Percentiles rank a stretch among this genome's conserved stretches.
Evolutionary conservation across 2,113 vertebrate genomes (phyloP).

Genomic region (Upupa epops): DNA sequence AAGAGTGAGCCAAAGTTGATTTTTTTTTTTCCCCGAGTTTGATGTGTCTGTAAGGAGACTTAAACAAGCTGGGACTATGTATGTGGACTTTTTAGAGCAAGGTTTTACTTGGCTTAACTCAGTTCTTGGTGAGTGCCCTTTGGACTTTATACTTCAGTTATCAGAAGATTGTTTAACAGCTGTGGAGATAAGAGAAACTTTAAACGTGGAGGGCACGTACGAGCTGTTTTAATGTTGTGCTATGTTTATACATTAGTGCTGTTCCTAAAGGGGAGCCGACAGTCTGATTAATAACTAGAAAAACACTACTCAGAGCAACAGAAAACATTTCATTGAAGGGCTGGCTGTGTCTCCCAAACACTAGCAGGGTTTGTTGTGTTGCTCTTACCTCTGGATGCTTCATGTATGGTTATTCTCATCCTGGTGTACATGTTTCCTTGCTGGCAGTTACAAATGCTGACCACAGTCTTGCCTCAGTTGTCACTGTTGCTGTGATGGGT

Average conservation of each 20-base stretch:
- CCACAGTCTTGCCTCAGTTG: neutral
- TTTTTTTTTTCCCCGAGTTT: neutral
- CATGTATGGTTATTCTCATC: neutral
- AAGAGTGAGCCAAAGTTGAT: accelerated
- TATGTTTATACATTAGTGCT: neutral
- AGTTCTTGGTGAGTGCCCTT: neutral
- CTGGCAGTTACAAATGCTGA: neutral
- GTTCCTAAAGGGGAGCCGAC: neutral
- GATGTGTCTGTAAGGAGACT: accelerated
- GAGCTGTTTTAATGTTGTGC: neutral
- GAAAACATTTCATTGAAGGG: neutral
- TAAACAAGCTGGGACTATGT: neutral
- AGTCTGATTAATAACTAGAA: neutral
- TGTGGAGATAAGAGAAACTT: conserved; percentile 11
- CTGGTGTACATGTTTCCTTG: neutral
- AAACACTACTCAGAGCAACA: neutral
- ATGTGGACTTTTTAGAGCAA: neutral
- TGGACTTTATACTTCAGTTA: conserved; percentile 1
- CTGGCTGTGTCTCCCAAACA: neutral
- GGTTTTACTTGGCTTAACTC: neutral
- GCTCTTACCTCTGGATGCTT: neutral
- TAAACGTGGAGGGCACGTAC: neutral
- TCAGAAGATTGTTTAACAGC: neutral
- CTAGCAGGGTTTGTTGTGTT: neutral
- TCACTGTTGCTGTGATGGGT: neutral